Evolutionary conservation across 2,113 vertebrate species (phyloP).

Genomic region (Xyrauchen texanus): DNA sequence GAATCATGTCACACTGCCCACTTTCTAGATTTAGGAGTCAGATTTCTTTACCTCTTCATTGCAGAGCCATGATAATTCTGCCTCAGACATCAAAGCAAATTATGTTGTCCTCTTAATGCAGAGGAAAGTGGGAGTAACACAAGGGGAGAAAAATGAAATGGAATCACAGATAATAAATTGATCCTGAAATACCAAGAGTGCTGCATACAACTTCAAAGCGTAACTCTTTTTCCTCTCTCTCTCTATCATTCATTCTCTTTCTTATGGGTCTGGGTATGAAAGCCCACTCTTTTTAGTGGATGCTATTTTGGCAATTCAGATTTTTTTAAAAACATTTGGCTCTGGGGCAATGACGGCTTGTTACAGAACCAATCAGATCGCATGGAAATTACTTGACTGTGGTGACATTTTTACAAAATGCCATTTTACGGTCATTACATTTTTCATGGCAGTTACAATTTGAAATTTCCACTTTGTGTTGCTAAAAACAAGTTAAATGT

Average conservation of each 20-base stretch:
- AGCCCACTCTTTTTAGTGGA: conserved; percentile 24
- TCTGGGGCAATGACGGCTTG: background rate
- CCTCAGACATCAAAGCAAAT: conserved; percentile 68
- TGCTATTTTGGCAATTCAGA: background rate
- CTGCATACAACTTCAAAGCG: conserved; percentile 64
- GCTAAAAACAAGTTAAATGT: no score
- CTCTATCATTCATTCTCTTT: conserved; percentile 37
- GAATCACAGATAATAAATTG: conserved; percentile 67
- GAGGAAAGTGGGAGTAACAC: conserved; percentile 52
- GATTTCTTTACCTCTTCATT: conserved; percentile 4
- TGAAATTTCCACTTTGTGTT: no score
- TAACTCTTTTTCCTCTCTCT: conserved; percentile 40
- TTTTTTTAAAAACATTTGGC: background rate
- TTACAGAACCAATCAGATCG: no score
- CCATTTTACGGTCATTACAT: no score
- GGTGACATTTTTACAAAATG: no score
- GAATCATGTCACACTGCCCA: background rate
- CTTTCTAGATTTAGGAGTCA: conserved; percentile 12
- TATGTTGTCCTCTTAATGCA: conserved; percentile 53
- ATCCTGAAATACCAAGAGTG: conserved; percentile 57
- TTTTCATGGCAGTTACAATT: no score
- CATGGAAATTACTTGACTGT: background rate
- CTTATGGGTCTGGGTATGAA: conserved; percentile 57
- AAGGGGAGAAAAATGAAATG: conserved; percentile 58
- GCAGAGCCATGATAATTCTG: conserved; percentile 59